Base-by-base conservation (phyloP, 2,888 invertebrate genomes). In the Nezara viridula region DNA sequence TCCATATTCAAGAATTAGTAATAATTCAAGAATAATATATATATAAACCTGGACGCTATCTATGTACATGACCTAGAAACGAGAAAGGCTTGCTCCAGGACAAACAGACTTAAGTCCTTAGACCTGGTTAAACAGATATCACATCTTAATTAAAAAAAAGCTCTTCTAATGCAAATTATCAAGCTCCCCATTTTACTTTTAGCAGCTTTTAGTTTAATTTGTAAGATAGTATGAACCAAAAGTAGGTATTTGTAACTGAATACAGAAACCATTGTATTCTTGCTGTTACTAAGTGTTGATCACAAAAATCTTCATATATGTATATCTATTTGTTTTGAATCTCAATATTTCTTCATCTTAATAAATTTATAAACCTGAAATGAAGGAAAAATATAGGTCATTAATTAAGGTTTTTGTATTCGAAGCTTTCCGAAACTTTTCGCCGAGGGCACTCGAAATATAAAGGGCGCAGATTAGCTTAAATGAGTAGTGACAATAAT, bases 401-500 rank as follows among this genome's bases (percentile, higher is more conserved):
- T 27, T 60, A 60, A 27, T 60, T 4, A 27, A 60, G 27, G 27
- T 60, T 60, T 52, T 52, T 52, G 24, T 52, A 52, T 52, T 60
- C 14, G 2, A 27, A 2, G 14, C 27, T 27, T 27, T 27, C 14
- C 16, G n/a, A 14, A 60, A 60, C 27, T 60, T 60, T 60, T 60
- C 60, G 27, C 27, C 14, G 60, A 60, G 27, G 60, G 27, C 27
- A 27, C 27, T 27, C 60, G n/a, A 60, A 27, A 60, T 60, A 60
- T 60, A 60, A 60, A 60, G 60, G 60, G 60, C 12, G 12, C 60
- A 60, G 60, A 60, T 60, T 60, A 60, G 60, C 60, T 60, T 27
- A 60, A 60, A 60, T 60, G 60, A 60, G 60, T 60, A 60, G 60
- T 60, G 60, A 60, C 60, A 60, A 60, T 60, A 60, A 60, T 60